These are phyloP conservation scores for Pygoscelis antarcticus DNA, from an alignment of 2,113 vertebrate species.

Conservation along the genomic window DNA sequence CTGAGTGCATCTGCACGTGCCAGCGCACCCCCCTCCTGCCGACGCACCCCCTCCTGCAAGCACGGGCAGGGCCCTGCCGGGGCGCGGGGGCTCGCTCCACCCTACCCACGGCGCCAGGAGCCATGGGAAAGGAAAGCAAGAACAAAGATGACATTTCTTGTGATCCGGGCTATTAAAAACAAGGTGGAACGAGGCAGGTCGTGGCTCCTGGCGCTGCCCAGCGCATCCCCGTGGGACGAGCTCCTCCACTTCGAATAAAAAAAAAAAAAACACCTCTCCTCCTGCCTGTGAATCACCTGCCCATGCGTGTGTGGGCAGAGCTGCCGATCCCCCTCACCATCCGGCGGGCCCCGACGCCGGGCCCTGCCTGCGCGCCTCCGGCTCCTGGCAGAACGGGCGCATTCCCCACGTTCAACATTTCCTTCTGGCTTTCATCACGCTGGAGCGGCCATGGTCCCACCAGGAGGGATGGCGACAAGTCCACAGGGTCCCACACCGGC, in stretches of 20 bases:
- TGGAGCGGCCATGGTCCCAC: accelerated
- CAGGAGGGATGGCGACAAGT: background rate
- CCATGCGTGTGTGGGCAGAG: conserved; percentile 38
- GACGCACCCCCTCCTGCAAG: background rate
- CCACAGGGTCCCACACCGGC: accelerated
- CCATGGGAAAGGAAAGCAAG: conserved; percentile 29
- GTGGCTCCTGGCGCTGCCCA: background rate
- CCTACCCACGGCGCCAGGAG: conserved; percentile 12
- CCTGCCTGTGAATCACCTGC: conserved; percentile 50
- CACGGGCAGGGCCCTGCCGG: background rate
- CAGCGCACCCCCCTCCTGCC: background rate
- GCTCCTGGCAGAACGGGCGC: background rate
- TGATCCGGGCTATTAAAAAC: conserved; percentile 1
- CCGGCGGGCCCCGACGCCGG: background rate
- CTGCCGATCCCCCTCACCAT: background rate
- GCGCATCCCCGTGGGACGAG: conserved; percentile 11
- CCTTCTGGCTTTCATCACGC: conserved; percentile 14
- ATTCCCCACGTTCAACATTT: background rate
- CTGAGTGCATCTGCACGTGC: background rate
- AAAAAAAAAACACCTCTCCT: background rate
- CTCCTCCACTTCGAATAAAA: background rate
- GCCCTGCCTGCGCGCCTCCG: background rate
- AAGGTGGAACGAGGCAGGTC: background rate
- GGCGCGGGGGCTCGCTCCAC: background rate
- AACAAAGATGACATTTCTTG: conserved; percentile 45